Evolutionary conservation across 2,797 vertebrate genomes (phyloP), one percentile per base, ranked within the genome.

Genomic region (Pangasius mekongensis): DNA sequence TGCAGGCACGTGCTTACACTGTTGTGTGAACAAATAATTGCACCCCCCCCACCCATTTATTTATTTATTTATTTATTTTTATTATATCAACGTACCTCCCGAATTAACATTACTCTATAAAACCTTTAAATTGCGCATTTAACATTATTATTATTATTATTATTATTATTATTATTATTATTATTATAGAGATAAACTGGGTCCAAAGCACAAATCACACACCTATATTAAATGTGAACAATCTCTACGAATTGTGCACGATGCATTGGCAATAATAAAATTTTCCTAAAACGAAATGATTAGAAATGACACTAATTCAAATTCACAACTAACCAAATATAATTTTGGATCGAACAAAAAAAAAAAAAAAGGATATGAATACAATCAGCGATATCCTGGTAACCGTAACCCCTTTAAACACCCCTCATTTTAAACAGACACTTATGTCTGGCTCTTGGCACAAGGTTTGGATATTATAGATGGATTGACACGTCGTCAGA

Each of bases 71-170:
- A 5, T 52, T 27, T 22, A 5, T 56, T 0, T 47, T 11, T 14
- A 3, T 6, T 10, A 27, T 27, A 62, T 62, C 60, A 10, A 69
- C 18, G 36, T 47, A 43, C 16, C 33, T 2, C 9, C 10, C 20
- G 3, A 36, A 81, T 22, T 11, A 58, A 39, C 11, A 58, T 60
- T 24, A 14, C 1, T 33, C 20, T 11, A 6, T 6, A 43, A 16
- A 43, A 47, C 11, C 3, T 10, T 24, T 11, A 58, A 77, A 16
- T 2, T 18, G 16, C 3, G 6, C 47, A 14, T n/a, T 52, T 36
- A 58, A 39, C 62, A 52, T 74, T 77, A 24, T 64, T 64, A 67
- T 83, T 82, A 87, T 83, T 43, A 62, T 86, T 24, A 54, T 78
- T 78, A 54, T 78, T 78, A 80, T 58, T 80, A 58, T 39, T 82